Conservation (phyloP, 2,888 invertebrate species). For the Cybosia mesomella region DNA sequence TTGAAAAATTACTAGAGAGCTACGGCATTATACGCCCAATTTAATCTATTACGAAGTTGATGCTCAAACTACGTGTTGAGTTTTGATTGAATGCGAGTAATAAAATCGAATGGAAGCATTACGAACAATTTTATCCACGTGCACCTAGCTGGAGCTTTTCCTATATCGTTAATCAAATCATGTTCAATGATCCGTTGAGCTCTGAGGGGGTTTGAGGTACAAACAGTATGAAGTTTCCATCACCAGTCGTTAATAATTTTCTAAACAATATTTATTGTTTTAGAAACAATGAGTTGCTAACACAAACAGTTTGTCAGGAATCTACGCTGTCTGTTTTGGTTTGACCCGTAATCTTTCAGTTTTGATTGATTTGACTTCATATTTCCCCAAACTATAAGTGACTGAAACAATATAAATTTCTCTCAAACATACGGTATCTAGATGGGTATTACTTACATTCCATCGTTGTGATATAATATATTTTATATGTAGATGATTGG, state of each 20-base stretch:
- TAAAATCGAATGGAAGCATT: slow-evolving; percentile 23
- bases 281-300: slow-evolving; percentile 77
- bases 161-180: slow-evolving; percentile 75
- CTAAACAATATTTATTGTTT: slow-evolving; percentile 73
- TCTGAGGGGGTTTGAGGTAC: slow-evolving; percentile 57
- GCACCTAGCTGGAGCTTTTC: slow-evolving; percentile 51
- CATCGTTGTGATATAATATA: no score
- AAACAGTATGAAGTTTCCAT: slow-evolving; percentile 68
- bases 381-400: neutral
- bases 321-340: slow-evolving; percentile 70
- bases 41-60: slow-evolving; percentile 16
- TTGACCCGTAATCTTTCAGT: slow-evolving; percentile 63
- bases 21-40: slow-evolving; percentile 9
- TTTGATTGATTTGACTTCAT: slow-evolving; percentile 35
- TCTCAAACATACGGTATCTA: neutral
- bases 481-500: no score
- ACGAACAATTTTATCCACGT: slow-evolving; percentile 29
- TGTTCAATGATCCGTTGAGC: slow-evolving; percentile 73
- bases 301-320: slow-evolving; percentile 76
- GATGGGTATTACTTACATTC: neutral
- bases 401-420: neutral
- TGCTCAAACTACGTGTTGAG: slow-evolving; percentile 17
- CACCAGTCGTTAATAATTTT: slow-evolving; percentile 69
- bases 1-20: neutral
- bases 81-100: slow-evolving; percentile 20